A percentile compares a stretch with the other conserved stretches of the same genome.
Evolutionary conservation across 2,113 vertebrate species (phyloP).

Genomic region (Lutjanus erythropterus): DNA sequence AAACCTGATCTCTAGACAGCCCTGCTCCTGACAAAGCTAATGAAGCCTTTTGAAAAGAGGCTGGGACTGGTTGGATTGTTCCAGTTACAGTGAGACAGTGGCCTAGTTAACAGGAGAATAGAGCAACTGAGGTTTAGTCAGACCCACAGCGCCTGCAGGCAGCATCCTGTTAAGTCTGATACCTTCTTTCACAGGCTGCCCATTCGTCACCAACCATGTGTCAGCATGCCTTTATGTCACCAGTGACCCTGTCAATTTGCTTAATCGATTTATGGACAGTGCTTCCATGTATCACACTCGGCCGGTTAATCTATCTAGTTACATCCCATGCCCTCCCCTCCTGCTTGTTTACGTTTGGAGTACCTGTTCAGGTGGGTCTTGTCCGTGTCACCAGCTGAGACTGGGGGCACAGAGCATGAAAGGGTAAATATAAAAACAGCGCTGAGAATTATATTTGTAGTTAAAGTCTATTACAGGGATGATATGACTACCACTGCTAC

Average conservation of each 20-base stretch:
- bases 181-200: slow-evolving; percentile 12
- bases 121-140: slow-evolving; percentile 16
- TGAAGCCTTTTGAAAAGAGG: slow-evolving; percentile 3
- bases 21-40: not conserved
- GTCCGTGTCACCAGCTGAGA: slow-evolving; percentile 54
- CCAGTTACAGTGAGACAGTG: slow-evolving; percentile 15
- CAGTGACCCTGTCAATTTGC: not conserved
- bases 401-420: slow-evolving; percentile 35
- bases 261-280: slow-evolving; percentile 25
- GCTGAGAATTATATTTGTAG: too few species aligned
- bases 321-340: not conserved
- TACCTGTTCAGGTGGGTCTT: slow-evolving; percentile 66
- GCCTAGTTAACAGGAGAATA: not conserved
- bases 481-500: not conserved
- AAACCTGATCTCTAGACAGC: too few species aligned
- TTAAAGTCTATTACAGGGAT: not conserved
- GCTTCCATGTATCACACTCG: not conserved
- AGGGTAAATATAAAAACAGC: slow-evolving; percentile 4
- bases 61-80: slow-evolving; percentile 14
- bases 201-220: slow-evolving; percentile 31
- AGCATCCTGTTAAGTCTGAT: slow-evolving; percentile 10
- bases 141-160: slow-evolving; percentile 19
- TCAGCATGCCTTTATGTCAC: slow-evolving; percentile 20
- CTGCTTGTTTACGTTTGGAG: not conserved
- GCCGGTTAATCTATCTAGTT: not conserved